Conservation (phyloP, 2,113 vertebrate genomes). For the Clinocottus analis region DNA sequence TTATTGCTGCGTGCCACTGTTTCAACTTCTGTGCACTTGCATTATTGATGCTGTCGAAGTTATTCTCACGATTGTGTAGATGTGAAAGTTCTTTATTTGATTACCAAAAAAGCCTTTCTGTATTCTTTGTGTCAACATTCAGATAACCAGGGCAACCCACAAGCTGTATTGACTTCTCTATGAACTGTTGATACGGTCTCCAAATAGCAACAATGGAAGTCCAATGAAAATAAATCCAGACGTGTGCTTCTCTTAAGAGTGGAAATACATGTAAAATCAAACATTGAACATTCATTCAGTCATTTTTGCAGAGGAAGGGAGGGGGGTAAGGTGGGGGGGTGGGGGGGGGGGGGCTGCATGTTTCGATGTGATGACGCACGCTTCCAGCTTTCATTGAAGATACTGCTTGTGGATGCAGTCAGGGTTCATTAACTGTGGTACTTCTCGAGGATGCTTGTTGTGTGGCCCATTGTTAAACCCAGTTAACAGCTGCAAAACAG, state of each 20-base stretch:
- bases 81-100: conserved; percentile 49
- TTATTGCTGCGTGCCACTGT: conserved; percentile 27
- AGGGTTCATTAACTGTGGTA: conserved; percentile 69
- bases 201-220: conserved; percentile 29
- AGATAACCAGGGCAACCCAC: conserved; percentile 34
- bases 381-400: conserved; percentile 53
- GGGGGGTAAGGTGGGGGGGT: no score
- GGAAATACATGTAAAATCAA: conserved; percentile 32
- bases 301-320: conserved; percentile 45
- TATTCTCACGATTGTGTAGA: conserved; percentile 38
- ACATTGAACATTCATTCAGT: conserved; percentile 52
- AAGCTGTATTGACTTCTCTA: conserved; percentile 8
- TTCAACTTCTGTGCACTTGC: conserved; percentile 29
- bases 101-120: conserved; percentile 15
- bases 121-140: conserved; percentile 27
- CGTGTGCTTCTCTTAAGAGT: conserved; percentile 28
- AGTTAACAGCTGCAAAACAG: conserved; percentile 70
- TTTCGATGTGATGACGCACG: conserved; percentile 54
- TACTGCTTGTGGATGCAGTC: conserved; percentile 66
- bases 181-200: conserved; percentile 18
- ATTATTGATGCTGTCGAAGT: conserved; percentile 42
- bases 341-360: conserved; percentile 28
- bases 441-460: conserved; percentile 65
- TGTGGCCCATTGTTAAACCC: conserved; percentile 74
- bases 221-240: conserved; percentile 48